Base-by-base conservation (phyloP, 1,140 invertebrate species). In the Mya arenaria region DNA sequence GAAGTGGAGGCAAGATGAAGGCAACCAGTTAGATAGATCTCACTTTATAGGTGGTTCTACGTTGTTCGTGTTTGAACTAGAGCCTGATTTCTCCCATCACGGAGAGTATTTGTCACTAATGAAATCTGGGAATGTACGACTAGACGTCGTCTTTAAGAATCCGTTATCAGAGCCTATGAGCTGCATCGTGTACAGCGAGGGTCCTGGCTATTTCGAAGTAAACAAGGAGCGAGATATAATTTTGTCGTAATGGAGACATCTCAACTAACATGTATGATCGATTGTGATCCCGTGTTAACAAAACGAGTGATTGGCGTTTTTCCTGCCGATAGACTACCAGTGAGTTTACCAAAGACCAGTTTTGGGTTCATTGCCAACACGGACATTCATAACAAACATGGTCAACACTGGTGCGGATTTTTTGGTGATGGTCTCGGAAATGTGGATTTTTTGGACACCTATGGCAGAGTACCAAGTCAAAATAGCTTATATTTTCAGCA, bases 101-200 rank as follows among this genome's bases (percentile, higher is more conserved):
- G 32, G 73, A 44, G 58, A 75, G 32, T 65, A 75, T n/a, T 41
- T 75, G 10, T 75, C 73, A 28, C 28, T 75, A 28, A 41, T 75
- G 2, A 75, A 75, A 25, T 63, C 58, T 15, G 56, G 73, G 4
- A 75, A 75, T 44, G 56, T 65, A n/a, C 56, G 60, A 28, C 28
- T 65, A 2, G 73, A 65, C 36, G 36, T 48, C 1, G 28, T 63
- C 5, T 75, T 75, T 41, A 75, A 75, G 73, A 13, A n/a, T 65
- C 6, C 37, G 17, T 8, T 28, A 60, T 37, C 52, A 74, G 56
- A 60, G 41, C 55, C 55, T 2, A 60, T 74, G 48, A 74, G 71
- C 32, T 74, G 71, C n/a, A 8, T 74, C 1, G 71, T 25, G 2
- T 74, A 60, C 55, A 74, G 55, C 55, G 71, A 74, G 28, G 55